Percentiles rank a stretch among this genome's conserved stretches.
Evolutionary conservation across 2,888 invertebrate species (phyloP).

Genomic region (Exephanes ischioxanthus): DNA sequence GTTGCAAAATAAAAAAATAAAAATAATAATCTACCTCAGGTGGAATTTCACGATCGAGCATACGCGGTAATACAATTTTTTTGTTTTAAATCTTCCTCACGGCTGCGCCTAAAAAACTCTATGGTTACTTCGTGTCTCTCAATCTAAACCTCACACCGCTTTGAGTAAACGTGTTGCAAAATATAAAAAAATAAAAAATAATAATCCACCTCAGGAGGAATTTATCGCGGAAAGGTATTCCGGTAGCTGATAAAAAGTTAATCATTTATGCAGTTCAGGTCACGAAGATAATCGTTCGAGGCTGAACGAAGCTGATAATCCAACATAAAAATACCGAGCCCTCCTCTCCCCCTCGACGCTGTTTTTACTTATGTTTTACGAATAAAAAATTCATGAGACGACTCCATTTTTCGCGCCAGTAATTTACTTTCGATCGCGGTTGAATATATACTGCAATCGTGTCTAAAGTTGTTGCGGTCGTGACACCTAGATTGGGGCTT

Average conservation of each 20-base stretch:
- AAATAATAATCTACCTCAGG: not conserved
- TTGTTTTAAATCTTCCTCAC: not conserved
- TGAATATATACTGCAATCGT: not conserved
- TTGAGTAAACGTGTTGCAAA: not conserved
- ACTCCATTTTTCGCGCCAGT: not conserved
- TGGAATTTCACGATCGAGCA: not conserved
- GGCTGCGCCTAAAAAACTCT: not conserved
- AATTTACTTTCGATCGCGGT: not conserved
- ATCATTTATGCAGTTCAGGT: slow-evolving; percentile 9
- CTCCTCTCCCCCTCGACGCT: not conserved
- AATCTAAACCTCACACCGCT: slow-evolving; percentile 22
- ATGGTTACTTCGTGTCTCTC: not conserved
- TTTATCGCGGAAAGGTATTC: not conserved
- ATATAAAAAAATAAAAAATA: not conserved
- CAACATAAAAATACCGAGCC: not conserved
- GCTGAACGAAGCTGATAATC: slow-evolving; percentile 25
- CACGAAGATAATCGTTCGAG: slow-evolving; percentile 59
- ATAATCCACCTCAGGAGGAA: not conserved
- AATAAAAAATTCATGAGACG: no score
- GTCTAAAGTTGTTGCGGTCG: slow-evolving; percentile 44
- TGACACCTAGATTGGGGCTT: slow-evolving; percentile 38
- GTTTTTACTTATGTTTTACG: no score
- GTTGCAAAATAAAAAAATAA: not conserved
- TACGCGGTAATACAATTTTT: not conserved
- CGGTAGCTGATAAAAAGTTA: slow-evolving; percentile 26